Evolutionary conservation across 2,113 vertebrate genomes (phyloP).

Genomic region (Myodes glareolus): DNA sequence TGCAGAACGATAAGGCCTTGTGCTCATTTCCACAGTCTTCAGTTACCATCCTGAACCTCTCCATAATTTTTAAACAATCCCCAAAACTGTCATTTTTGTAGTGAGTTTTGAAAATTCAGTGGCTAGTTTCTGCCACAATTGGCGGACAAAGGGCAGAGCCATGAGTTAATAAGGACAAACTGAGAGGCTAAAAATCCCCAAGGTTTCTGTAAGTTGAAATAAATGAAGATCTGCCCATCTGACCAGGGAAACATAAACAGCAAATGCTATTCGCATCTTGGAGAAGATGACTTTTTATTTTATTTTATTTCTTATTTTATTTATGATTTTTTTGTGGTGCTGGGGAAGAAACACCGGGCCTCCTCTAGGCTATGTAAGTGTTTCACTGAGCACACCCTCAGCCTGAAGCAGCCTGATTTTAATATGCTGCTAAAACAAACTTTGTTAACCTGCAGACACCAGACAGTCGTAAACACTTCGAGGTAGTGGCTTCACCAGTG

Average conservation of each 20-base stretch:
- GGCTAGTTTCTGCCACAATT: neutral
- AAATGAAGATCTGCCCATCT: neutral
- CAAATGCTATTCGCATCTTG: neutral
- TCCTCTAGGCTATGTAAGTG: neutral
- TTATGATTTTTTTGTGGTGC: neutral
- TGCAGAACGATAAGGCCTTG: too few relatives aligned
- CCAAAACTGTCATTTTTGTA: neutral
- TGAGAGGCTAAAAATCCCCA: neutral
- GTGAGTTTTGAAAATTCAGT: neutral
- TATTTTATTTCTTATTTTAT: neutral
- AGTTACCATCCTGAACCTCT: neutral
- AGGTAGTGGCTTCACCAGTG: neutral
- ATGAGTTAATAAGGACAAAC: neutral
- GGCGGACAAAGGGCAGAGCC: neutral
- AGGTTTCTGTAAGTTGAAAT: neutral
- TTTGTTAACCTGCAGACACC: neutral
- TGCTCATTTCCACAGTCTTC: accelerated
- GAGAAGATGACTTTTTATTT: neutral
- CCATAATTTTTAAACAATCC: neutral
- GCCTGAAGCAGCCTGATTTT: neutral
- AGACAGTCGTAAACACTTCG: neutral
- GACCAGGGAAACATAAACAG: neutral
- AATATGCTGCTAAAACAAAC: neutral
- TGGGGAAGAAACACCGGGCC: too few relatives aligned
- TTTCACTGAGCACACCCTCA: neutral